Conservation (phyloP, 2,888 invertebrate species). For the Troglohyphantes excavatus region DNA sequence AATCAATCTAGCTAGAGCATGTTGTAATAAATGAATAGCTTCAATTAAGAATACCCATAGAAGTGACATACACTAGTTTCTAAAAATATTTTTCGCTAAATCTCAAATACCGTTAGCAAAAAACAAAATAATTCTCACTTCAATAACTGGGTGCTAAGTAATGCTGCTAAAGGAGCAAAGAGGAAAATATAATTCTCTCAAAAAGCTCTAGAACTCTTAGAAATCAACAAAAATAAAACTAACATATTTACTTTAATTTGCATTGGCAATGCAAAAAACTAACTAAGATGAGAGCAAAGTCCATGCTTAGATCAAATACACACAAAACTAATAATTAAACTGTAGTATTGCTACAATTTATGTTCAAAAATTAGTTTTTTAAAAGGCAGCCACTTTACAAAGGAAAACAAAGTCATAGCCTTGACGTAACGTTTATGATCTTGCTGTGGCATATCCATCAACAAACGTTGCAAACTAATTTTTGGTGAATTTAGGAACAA, state of each 20-base stretch:
- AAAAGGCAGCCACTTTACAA: background rate
- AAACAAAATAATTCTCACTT: slow-evolving; percentile 17
- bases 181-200: slow-evolving; percentile 2
- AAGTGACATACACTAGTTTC: too few relatives aligned
- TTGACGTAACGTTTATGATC: too few relatives aligned
- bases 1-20: too few relatives aligned
- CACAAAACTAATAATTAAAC: background rate
- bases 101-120: background rate
- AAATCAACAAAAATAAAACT: slow-evolving; percentile 18
- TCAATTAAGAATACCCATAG: too few relatives aligned
- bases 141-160: slow-evolving; percentile 12
- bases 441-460: background rate
- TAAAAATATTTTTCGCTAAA: background rate
- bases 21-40: too few relatives aligned
- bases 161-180: slow-evolving; percentile 24
- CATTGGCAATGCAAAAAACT: slow-evolving; percentile 41
- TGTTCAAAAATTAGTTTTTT: slow-evolving; percentile 15
- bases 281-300: background rate
- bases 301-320: background rate
- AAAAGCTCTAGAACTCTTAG: slow-evolving; percentile 35
- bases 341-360: background rate
- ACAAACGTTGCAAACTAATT: slow-evolving; percentile 16
- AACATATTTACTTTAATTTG: slow-evolving; percentile 8
- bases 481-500: slow-evolving; percentile 70
- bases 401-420: background rate